Conservation (phyloP, 1,140 invertebrate genomes). For the Achatina immaculata region DNA sequence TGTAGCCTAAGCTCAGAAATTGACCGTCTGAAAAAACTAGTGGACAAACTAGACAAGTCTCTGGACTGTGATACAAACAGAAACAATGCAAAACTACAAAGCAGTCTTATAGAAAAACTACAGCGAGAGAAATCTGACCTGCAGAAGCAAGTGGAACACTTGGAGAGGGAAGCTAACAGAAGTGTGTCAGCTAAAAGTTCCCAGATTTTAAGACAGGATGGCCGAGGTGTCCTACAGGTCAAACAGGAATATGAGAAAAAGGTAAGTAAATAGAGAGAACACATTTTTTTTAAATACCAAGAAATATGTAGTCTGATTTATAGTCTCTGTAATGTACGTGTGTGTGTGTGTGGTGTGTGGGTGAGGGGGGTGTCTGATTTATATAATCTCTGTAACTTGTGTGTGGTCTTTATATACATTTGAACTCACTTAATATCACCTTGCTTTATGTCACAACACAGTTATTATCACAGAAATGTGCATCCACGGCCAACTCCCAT, state of each 20-base stretch:
- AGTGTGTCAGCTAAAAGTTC: conserved; percentile 17
- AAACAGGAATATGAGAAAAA: conserved; percentile 41
- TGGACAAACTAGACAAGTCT: conserved; percentile 37
- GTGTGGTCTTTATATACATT: too few species aligned
- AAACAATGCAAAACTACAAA: conserved; percentile 22
- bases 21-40: conserved; percentile 25
- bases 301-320: too few species aligned
- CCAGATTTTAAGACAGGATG: conserved; percentile 27
- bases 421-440: too few species aligned
- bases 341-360: too few species aligned
- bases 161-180: conserved; percentile 39
- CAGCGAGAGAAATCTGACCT: conserved; percentile 45
- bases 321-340: too few species aligned
- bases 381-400: too few species aligned
- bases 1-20: conserved; percentile 22
- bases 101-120: conserved; percentile 41
- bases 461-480: too few species aligned
- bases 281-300: too few species aligned
- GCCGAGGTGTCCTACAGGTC: background rate
- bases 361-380: too few species aligned
- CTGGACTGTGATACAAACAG: conserved; percentile 25
- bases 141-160: conserved; percentile 37
- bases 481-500: too few species aligned
- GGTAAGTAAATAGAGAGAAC: too few species aligned
- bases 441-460: too few species aligned